phyloP scores from a whole-genome alignment of 2,113 vertebrate species.

The Oceanodroma tethys region DNA sequence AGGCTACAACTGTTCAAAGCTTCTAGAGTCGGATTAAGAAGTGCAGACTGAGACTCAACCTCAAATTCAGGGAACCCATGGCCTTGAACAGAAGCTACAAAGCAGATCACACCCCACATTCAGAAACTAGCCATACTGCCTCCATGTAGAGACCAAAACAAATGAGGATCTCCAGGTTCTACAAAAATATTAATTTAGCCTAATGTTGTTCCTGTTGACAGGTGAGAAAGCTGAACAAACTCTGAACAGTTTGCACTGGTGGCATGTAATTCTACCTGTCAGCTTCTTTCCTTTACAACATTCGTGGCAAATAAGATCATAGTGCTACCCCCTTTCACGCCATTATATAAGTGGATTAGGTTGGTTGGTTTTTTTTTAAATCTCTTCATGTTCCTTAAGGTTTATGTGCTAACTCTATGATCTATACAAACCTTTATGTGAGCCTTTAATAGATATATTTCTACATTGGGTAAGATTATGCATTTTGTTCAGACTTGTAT shows the following conservation, averaged over 20 bases:
- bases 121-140: not conserved
- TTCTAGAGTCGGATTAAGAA: not conserved
- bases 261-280: not conserved
- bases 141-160: not conserved
- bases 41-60: not conserved
- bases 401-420: not conserved
- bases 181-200: not conserved
- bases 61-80: not conserved
- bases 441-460: not conserved
- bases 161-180: not conserved
- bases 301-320: not conserved
- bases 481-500: not conserved
- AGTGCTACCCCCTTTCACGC: not conserved
- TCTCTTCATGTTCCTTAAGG: not conserved
- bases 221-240: not conserved
- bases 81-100: not conserved
- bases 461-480: not conserved
- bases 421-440: not conserved
- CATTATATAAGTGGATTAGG: not conserved
- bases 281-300: not conserved
- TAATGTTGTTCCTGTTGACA: not conserved
- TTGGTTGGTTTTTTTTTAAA: not conserved
- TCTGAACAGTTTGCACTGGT: not conserved
- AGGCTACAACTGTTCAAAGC: not conserved
- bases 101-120: not conserved